Percentiles rank a stretch among this genome's conserved stretches.
phyloP scores from a whole-genome alignment of 2,113 vertebrate species.

The Podocnemis expansa region DNA sequence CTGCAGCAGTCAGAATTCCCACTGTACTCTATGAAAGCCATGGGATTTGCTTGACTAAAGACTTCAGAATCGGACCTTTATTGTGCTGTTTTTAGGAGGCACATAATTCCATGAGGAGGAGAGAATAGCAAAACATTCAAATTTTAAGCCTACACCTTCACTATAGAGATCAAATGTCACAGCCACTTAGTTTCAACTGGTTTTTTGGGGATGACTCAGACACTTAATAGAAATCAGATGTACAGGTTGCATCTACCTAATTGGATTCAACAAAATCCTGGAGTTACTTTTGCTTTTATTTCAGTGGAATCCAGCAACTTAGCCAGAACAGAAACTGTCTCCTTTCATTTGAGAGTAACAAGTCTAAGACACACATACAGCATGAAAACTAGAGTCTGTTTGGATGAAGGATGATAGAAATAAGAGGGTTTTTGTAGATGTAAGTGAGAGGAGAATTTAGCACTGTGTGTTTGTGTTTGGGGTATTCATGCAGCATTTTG shows the following conservation, averaged over 20 bases:
- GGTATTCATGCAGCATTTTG: not conserved
- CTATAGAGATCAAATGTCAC: slow-evolving; percentile 66
- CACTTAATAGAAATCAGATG: slow-evolving; percentile 59
- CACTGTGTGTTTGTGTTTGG: fast-evolving
- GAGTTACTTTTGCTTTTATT: slow-evolving; percentile 52
- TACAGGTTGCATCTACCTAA: slow-evolving; percentile 61
- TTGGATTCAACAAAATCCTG: slow-evolving; percentile 57
- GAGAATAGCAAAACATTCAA: slow-evolving; percentile 45
- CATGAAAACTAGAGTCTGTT: not conserved
- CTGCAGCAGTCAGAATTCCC: not conserved
- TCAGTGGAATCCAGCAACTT: slow-evolving; percentile 43
- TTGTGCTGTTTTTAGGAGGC: not conserved
- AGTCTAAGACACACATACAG: slow-evolving; percentile 44
- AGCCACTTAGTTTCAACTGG: slow-evolving; percentile 61
- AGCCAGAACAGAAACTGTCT: slow-evolving; percentile 45
- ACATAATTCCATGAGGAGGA: slow-evolving; percentile 34
- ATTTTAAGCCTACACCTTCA: slow-evolving; percentile 60
- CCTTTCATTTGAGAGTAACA: slow-evolving; percentile 44
- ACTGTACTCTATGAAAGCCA: fast-evolving
- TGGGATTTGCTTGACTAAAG: not conserved
- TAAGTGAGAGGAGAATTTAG: not conserved
- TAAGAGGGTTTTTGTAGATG: fast-evolving
- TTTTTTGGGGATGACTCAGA: slow-evolving; percentile 63
- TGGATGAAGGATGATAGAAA: not conserved
- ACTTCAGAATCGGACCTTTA: not conserved